Conservation (phyloP, 2,888 invertebrate species). For the Euphydryas editha region DNA sequence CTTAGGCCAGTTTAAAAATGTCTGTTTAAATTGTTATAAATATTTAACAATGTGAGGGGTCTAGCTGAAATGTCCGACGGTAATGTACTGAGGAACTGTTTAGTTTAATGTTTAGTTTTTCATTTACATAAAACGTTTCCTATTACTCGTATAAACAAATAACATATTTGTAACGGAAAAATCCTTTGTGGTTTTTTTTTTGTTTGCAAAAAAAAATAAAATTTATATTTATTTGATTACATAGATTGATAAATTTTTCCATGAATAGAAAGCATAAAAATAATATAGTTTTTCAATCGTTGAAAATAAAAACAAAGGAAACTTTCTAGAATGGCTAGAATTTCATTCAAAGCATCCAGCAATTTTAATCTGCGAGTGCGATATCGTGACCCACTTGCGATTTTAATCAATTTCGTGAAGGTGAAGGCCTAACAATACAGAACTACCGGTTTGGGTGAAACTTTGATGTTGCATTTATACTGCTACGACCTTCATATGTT, state of each 20-base stretch:
- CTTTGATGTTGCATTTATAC: not conserved
- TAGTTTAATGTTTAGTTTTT: too few relatives aligned
- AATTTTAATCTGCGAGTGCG: conserved; percentile 16
- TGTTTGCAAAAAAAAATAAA: not conserved
- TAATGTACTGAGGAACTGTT: too few relatives aligned
- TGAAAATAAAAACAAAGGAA: conserved; percentile 1
- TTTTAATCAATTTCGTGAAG: conserved; percentile 30
- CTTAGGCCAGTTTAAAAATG: too few relatives aligned
- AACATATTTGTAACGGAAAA: conserved; percentile 1
- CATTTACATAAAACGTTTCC: too few relatives aligned
- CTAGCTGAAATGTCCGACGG: too few relatives aligned
- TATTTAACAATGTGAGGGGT: too few relatives aligned
- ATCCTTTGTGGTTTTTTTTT: too few relatives aligned
- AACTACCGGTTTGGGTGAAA: conserved; percentile 3
- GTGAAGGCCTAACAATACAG: conserved; percentile 27
- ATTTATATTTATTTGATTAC: too few relatives aligned
- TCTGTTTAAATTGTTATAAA: too few relatives aligned
- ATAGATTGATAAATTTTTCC: too few relatives aligned
- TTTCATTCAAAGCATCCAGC: conserved; percentile 7
- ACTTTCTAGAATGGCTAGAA: not conserved
- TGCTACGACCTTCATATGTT: not conserved
- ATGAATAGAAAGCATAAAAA: not conserved
- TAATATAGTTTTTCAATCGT: not conserved
- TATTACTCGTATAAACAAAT: too few relatives aligned
- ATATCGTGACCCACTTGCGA: conserved; percentile 22